phyloP scores from a whole-genome alignment of 2,888 invertebrate genomes.

The Chydorus sphaericus region DNA sequence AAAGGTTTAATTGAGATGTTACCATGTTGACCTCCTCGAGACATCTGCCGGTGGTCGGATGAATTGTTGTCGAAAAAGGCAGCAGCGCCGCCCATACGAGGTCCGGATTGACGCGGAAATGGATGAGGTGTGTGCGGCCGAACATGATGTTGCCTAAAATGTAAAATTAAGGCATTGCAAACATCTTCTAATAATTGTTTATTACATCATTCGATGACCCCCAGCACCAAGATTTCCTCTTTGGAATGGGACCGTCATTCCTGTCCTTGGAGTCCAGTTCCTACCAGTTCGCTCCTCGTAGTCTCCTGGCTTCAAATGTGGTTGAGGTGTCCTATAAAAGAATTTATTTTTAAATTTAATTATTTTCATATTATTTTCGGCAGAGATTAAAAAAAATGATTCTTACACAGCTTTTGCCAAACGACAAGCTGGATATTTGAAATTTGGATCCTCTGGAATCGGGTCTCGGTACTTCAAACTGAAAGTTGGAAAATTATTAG shows the following conservation, averaged over 20 bases:
- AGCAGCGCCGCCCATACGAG: conserved; percentile 20
- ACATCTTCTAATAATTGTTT: conserved; percentile 24
- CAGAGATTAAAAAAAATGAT: background rate
- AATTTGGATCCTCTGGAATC: too few relatives aligned
- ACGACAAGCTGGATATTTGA: conserved; percentile 59
- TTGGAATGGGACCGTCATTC: conserved; percentile 50
- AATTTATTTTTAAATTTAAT: background rate
- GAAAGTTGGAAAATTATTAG: too few relatives aligned
- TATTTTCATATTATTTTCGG: background rate
- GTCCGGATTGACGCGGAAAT: background rate
- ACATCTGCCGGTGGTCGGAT: background rate
- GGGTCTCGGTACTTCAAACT: conserved; percentile 4
- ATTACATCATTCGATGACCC: conserved; percentile 60
- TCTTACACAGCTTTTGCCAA: conserved; percentile 34
- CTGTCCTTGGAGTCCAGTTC: conserved; percentile 60
- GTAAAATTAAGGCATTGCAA: background rate
- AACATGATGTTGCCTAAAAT: conserved; percentile 27
- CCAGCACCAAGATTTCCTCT: conserved; percentile 47
- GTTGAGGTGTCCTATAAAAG: conserved; percentile 45
- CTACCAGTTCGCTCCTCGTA: conserved; percentile 34
- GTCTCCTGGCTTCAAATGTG: conserved; percentile 64
- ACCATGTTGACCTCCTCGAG: conserved; percentile 5
- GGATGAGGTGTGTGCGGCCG: conserved; percentile 19
- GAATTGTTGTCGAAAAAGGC: conserved; percentile 21
- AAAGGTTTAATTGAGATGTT: too few relatives aligned